Conservation (phyloP, 2,888 invertebrate genomes). For the Drosophila leonis region DNA sequence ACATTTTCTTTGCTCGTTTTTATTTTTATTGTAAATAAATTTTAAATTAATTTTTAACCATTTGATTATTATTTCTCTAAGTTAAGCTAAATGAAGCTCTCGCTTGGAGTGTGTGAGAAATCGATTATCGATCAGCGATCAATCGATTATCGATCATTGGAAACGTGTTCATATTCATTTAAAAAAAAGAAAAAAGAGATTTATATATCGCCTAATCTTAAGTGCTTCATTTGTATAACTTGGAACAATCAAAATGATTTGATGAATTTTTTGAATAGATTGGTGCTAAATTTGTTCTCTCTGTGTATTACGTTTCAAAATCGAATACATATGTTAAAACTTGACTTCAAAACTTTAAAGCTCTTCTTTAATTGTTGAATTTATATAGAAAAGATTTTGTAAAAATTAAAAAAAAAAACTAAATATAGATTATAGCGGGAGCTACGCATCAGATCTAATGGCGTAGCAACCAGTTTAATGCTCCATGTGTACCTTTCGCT, state of each 20-base stretch:
- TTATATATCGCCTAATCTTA: constrained; percentile 63
- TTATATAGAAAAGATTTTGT: constrained; percentile 77
- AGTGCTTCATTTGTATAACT: constrained; percentile 80
- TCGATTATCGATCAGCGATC: constrained; percentile 10
- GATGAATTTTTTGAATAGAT: constrained; percentile 83
- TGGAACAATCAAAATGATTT: constrained; percentile 82
- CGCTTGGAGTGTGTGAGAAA: constrained; percentile 6
- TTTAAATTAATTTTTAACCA: constrained; percentile 70
- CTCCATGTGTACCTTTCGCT: constrained; percentile 83
- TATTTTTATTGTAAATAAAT: constrained; percentile 81
- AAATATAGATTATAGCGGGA: constrained; percentile 11
- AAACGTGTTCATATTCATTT: constrained; percentile 70
- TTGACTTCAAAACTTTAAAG: constrained; percentile 51
- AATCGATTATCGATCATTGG: constrained; percentile 28
- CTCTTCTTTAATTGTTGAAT: constrained; percentile 78
- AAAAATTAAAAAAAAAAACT: constrained; percentile 49
- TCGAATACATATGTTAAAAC: constrained; percentile 46
- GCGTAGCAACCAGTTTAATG: constrained; percentile 68
- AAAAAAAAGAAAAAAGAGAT: constrained; percentile 17
- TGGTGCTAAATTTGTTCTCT: constrained; percentile 76
- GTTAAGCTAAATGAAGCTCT: constrained; percentile 42
- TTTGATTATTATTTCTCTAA: constrained; percentile 73
- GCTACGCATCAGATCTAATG: constrained; percentile 40
- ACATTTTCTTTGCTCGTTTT: constrained; percentile 73
- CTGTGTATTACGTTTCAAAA: constrained; percentile 71